Conservation (phyloP, 1,140 invertebrate genomes). For the Lamellibrachia luymesi region DNA sequence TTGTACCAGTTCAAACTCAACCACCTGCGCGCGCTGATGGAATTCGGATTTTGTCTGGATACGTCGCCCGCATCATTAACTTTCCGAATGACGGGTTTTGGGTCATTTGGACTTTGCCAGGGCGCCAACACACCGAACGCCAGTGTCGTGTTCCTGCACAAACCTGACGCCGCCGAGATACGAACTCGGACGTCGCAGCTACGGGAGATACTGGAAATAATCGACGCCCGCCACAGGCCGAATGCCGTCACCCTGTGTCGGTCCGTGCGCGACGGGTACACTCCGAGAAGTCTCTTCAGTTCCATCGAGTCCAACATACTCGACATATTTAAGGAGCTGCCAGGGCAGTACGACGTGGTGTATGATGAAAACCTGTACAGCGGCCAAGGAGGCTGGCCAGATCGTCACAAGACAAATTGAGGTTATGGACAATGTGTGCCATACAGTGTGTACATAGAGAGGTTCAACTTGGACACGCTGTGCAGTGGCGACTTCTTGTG, state of each 20-base stretch:
- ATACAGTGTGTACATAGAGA: no score
- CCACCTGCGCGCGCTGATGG: slow-evolving; percentile 24
- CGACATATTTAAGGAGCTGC: slow-evolving; percentile 7
- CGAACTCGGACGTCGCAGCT: slow-evolving; percentile 26
- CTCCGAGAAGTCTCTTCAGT: slow-evolving; percentile 33
- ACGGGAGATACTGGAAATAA: slow-evolving; percentile 27
- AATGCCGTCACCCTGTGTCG: slow-evolving; percentile 38
- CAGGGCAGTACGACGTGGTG: slow-evolving; percentile 20
- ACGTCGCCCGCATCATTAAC: no score
- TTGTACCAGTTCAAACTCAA: background rate
- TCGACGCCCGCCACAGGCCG: slow-evolving; percentile 16
- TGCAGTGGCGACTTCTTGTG: no score
- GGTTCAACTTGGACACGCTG: no score
- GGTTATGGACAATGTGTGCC: no score
- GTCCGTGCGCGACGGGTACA: slow-evolving; percentile 44
- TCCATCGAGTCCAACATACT: slow-evolving; percentile 34
- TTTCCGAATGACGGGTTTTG: no score
- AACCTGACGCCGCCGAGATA: slow-evolving; percentile 34
- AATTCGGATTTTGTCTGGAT: no score
- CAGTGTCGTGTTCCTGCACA: slow-evolving; percentile 34
- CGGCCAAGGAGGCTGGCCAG: slow-evolving; percentile 41
- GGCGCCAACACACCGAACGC: slow-evolving; percentile 37
- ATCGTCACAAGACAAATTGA: background rate
- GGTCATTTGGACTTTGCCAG: background rate
- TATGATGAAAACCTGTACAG: slow-evolving; percentile 43